Percentiles rank a stretch among this genome's conserved stretches.
Evolutionary conservation across 2,113 vertebrate species (phyloP).

Genomic region (Neoarius graeffei): DNA sequence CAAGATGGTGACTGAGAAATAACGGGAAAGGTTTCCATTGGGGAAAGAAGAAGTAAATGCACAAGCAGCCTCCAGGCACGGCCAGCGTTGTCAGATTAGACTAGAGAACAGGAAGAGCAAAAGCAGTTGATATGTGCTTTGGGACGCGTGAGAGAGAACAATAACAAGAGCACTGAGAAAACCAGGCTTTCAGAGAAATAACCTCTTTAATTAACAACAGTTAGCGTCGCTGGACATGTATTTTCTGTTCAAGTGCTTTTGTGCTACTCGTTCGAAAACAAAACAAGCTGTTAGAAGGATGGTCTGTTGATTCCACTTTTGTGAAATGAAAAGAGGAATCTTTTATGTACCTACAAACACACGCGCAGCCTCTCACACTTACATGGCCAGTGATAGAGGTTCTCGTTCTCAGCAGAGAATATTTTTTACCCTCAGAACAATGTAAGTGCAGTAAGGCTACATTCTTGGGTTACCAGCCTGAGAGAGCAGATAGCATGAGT

Average conservation of each 20-base stretch:
- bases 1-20: slow-evolving; percentile 56
- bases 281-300: neutral
- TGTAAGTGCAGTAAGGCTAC: slow-evolving; percentile 57
- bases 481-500: slow-evolving; percentile 62
- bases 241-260: slow-evolving; percentile 33
- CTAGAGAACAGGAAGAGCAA: slow-evolving; percentile 42
- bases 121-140: slow-evolving; percentile 34
- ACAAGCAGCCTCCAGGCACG: slow-evolving; percentile 40
- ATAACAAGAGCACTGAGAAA: slow-evolving; percentile 42
- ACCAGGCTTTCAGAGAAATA: slow-evolving; percentile 26
- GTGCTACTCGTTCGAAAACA: neutral
- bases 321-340: neutral
- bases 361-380: slow-evolving; percentile 7
- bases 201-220: slow-evolving; percentile 46
- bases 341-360: neutral
- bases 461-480: slow-evolving; percentile 66
- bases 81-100: slow-evolving; percentile 40
- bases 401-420: slow-evolving; percentile 48
- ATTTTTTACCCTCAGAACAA: slow-evolving; percentile 59
- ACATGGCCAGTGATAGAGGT: slow-evolving; percentile 37
- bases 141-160: slow-evolving; percentile 38
- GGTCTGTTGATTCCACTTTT: neutral
- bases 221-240: slow-evolving; percentile 6
- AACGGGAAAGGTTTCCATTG: slow-evolving; percentile 45
- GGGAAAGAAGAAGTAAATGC: slow-evolving; percentile 39